A percentile compares a stretch with the other conserved stretches of the same genome.
These are phyloP conservation scores for Indri indri DNA, from an alignment of 2,113 vertebrate genomes.

Conservation along the genomic window DNA sequence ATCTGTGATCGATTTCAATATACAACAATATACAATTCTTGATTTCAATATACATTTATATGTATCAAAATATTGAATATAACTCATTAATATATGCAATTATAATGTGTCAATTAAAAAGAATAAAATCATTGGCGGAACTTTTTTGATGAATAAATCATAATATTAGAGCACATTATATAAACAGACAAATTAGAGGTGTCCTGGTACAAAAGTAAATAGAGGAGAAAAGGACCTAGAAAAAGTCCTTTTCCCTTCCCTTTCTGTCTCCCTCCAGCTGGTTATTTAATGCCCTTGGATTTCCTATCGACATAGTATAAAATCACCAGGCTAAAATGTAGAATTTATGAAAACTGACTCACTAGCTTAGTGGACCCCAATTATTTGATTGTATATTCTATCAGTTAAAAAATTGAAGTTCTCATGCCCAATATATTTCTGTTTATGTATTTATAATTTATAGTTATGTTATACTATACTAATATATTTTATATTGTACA, in stretches of 20 bases:
- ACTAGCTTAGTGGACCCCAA: background rate
- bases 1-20: background rate
- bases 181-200: background rate
- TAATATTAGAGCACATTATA: background rate
- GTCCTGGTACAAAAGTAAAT: background rate
- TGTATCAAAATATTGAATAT: background rate
- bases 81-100: background rate
- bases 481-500: background rate
- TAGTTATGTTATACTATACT: background rate
- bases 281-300: background rate
- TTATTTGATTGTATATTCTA: background rate
- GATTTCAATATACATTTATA: background rate
- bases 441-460: background rate
- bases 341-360: background rate
- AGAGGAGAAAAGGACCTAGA: background rate
- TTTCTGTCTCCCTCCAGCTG: background rate
- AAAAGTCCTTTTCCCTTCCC: rapidly evolving
- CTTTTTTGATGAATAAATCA: background rate
- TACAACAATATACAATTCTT: too few relatives aligned
- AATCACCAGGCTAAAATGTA: background rate
- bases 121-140: background rate
- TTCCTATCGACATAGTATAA: background rate
- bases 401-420: background rate
- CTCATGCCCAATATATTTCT: background rate
- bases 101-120: background rate